These are phyloP conservation scores for Tenthredo livida DNA, from an alignment of 2,888 invertebrate species.

Conservation along the genomic window DNA sequence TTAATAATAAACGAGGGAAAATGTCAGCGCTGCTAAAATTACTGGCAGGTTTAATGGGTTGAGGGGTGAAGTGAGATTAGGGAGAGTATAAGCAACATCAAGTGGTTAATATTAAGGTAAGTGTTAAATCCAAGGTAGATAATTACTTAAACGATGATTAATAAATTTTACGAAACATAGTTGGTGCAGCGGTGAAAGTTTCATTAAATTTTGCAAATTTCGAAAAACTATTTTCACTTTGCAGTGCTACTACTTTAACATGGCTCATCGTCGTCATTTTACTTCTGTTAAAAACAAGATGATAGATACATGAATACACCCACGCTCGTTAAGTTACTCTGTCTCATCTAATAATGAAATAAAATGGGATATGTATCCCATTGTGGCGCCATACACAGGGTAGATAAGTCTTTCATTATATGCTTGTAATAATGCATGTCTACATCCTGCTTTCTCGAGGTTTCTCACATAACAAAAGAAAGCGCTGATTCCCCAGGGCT, in stretches of 20 bases:
- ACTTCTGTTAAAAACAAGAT: background rate
- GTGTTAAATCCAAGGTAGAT: constrained; percentile 1
- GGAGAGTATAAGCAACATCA: background rate
- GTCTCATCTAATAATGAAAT: background rate
- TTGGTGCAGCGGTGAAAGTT: background rate
- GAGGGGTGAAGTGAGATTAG: background rate
- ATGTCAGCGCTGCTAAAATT: background rate
- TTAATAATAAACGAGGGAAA: background rate
- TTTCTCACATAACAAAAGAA: background rate
- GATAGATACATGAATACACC: background rate
- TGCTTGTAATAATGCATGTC: background rate
- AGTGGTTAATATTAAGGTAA: constrained; percentile 12
- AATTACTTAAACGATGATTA: constrained; percentile 9
- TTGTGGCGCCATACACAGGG: background rate
- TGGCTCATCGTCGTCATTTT: background rate
- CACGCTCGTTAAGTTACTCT: background rate
- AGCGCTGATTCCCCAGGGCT: background rate
- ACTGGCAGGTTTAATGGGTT: background rate
- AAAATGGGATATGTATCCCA: background rate
- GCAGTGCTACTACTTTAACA: too few relatives aligned
- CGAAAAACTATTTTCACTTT: background rate
- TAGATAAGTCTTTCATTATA: background rate
- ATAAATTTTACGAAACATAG: background rate
- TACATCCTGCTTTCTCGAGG: background rate
- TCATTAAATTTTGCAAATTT: background rate